These are phyloP conservation scores for Trematomus bernacchii DNA, from an alignment of 2,797 vertebrate species.

Conservation along the genomic window DNA sequence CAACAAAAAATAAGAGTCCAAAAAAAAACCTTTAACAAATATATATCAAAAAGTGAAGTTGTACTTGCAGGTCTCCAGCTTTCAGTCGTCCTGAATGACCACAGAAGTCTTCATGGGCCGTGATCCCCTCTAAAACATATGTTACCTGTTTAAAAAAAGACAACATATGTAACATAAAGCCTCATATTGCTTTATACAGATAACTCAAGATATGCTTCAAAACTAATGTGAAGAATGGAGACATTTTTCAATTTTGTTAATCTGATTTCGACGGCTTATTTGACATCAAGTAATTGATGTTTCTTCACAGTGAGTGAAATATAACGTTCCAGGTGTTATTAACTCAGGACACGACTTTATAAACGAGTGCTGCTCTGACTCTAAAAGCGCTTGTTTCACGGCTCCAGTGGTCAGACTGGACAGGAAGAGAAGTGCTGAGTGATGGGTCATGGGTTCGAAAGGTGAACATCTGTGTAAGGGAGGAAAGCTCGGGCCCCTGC, in stretches of 20 bases:
- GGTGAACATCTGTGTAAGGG: conserved; percentile 77
- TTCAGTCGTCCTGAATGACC: conserved; percentile 80
- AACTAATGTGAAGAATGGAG: background rate
- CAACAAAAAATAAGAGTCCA: too few relatives aligned
- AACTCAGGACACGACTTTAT: conserved; percentile 5
- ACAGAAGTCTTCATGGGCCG: conserved; percentile 88
- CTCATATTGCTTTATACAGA: background rate
- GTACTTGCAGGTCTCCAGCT: conserved; percentile 87
- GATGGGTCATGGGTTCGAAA: conserved; percentile 56
- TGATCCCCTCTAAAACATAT: conserved; percentile 82
- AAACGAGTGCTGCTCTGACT: conserved; percentile 1
- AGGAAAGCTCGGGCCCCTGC: conserved; percentile 56
- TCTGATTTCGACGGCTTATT: background rate
- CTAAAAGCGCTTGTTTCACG: conserved; percentile 3
- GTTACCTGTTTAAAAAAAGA: conserved; percentile 79
- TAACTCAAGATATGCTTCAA: background rate
- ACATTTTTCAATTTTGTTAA: background rate
- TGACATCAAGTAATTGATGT: background rate
- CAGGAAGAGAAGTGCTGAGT: conserved; percentile 55
- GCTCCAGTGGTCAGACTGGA: conserved; percentile 42
- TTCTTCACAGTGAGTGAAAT: background rate
- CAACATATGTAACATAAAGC: background rate
- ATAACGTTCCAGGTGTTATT: conserved; percentile 14
- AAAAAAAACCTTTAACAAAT: too few relatives aligned
- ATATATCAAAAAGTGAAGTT: background rate